phyloP scores from a whole-genome alignment of 1,140 invertebrate genomes.

The Drosophila trapezifrons region DNA sequence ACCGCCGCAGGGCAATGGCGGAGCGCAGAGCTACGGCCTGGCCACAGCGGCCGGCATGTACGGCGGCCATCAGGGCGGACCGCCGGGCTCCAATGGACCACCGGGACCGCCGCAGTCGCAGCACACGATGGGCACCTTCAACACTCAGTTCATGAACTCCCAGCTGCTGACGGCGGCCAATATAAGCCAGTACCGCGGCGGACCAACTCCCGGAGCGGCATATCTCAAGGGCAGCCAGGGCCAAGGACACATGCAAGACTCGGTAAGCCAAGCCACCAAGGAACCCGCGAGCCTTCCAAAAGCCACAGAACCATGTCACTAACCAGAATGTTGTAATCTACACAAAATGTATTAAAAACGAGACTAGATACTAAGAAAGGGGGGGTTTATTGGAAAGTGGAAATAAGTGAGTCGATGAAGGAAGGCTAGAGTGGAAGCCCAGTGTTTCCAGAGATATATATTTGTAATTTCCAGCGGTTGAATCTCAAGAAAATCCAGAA shows the following conservation, averaged over 20 bases:
- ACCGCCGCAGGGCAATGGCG: slow-evolving; percentile 84
- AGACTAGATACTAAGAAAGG: too few relatives aligned
- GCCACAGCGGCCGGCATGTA: slow-evolving; percentile 85
- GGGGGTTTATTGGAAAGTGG: too few relatives aligned
- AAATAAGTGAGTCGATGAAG: too few relatives aligned
- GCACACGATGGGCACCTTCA: slow-evolving; percentile 83
- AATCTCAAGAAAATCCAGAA: slow-evolving; percentile 57
- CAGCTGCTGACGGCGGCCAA: slow-evolving; percentile 77
- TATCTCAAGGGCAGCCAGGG: slow-evolving; percentile 86
- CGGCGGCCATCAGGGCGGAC: slow-evolving; percentile 83
- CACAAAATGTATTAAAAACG: too few relatives aligned
- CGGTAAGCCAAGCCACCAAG: slow-evolving; percentile 68
- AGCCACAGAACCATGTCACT: too few relatives aligned
- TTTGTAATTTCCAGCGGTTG: too few relatives aligned
- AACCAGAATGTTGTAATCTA: too few relatives aligned
- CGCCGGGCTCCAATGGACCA: slow-evolving; percentile 67
- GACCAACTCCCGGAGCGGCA: slow-evolving; percentile 85
- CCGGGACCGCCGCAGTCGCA: slow-evolving; percentile 73
- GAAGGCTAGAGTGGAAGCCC: too few relatives aligned
- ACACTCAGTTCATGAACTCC: slow-evolving; percentile 84
- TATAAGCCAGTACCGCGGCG: slow-evolving; percentile 80
- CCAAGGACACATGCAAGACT: slow-evolving; percentile 85
- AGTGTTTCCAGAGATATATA: too few relatives aligned
- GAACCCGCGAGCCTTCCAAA: too few relatives aligned
- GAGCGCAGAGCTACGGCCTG: slow-evolving; percentile 85